Base-by-base conservation (phyloP, 2,797 vertebrate genomes). In the Gephyroberyx darwinii region DNA sequence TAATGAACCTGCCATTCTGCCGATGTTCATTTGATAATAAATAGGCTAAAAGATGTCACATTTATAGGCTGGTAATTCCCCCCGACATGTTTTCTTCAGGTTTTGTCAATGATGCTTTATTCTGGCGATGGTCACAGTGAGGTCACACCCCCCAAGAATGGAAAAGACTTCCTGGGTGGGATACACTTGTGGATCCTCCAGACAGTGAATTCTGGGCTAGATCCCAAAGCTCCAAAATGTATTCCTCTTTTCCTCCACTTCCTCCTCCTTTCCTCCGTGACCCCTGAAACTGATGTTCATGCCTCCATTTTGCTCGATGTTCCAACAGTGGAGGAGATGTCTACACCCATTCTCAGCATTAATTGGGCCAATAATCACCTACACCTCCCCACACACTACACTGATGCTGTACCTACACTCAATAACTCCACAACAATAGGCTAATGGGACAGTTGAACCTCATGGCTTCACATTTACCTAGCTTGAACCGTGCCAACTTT, bases 401-500 rank as follows among this genome's bases (percentile, higher is more conserved):
- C 53, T 47, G 22, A 61, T 55, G 45, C 61, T 72, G 64, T 9
- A 71, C 53, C 57, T 75, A 72, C 72, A 26, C 26, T 26, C 26
- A 26, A 26, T 26, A 26, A 26, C 85, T 89, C 81, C 89, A 80
- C 57, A 33, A 80, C 82, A 90, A 86, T 84, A 90, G 86, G 84
- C 90, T 88, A 90, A 91, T 90, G 78, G 85, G 86, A 87, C 77
- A 78, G 65, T 57, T 50, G 70, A 81, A 88, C 88, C 80, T 80
- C 82, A 68, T 52, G 77, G 75, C 78, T 73, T 56, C 73, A 71
- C 74, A 67, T 70, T 84, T 83, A 78, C 70, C 81, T 81, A 63
- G 57, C 30, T 59, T 65, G 50, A 75, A 74, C 60, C 61, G 51
- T 69, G 45, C 19, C 16, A 4, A 10, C 37, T 57, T 66, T 41